A percentile compares a stretch with the other conserved stretches of the same genome.
Evolutionary conservation across 2,113 vertebrate species (phyloP).

Genomic region (zebrafish (Danio rerio)): DNA sequence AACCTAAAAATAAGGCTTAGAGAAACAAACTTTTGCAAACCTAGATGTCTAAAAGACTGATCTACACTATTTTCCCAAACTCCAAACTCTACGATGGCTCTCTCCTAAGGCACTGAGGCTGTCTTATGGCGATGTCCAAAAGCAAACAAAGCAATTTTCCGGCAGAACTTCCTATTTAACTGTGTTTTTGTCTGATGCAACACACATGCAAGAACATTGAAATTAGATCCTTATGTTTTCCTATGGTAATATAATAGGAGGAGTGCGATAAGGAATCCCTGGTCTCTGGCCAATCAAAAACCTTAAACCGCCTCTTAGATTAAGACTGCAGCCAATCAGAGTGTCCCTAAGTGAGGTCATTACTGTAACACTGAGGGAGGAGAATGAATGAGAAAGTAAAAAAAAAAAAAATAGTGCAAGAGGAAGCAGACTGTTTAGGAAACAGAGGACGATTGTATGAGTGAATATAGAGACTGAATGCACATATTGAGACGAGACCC

Average conservation of each 20-base stretch:
- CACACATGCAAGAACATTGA: slow-evolving; percentile 71
- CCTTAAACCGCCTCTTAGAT: slow-evolving; percentile 26
- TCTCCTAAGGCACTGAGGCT: slow-evolving; percentile 40
- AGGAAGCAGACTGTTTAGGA: slow-evolving; percentile 32
- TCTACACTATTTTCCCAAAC: slow-evolving; percentile 1
- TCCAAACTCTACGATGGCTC: background rate
- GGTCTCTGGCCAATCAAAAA: slow-evolving; percentile 65
- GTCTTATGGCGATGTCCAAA: slow-evolving; percentile 54
- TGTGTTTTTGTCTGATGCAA: slow-evolving; percentile 78
- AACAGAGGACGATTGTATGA: slow-evolving; percentile 62
- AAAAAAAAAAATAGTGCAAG: slow-evolving; percentile 25
- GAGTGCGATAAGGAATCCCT: slow-evolving; percentile 66
- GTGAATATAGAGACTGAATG: slow-evolving; percentile 17
- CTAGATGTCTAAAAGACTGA: slow-evolving; percentile 30
- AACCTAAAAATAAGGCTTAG: background rate
- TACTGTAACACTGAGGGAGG: background rate
- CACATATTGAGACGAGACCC: slow-evolving; percentile 19
- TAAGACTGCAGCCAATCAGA: slow-evolving; percentile 60
- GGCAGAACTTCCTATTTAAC: slow-evolving; percentile 73
- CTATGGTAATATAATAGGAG: slow-evolving; percentile 66
- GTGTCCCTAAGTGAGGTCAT: slow-evolving; percentile 51
- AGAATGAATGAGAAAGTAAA: slow-evolving; percentile 44
- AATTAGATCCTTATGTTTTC: slow-evolving; percentile 70
- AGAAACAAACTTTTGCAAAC: slow-evolving; percentile 9
- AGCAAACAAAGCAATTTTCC: slow-evolving; percentile 57